These are phyloP conservation scores for Actenoides hombroni DNA, from an alignment of 2,113 vertebrate genomes.

Conservation along the genomic window DNA sequence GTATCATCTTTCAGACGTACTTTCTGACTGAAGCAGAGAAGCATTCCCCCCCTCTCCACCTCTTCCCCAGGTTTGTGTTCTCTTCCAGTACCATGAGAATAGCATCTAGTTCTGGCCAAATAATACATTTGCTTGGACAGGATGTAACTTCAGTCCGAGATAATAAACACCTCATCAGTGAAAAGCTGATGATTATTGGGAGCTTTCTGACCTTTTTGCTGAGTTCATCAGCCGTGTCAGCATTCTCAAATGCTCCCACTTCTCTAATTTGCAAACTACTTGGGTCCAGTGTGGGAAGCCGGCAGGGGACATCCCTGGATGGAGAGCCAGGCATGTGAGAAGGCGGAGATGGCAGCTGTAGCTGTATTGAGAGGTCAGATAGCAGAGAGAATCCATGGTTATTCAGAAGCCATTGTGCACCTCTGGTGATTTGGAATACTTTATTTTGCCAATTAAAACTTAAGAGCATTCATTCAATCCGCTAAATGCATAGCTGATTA, in stretches of 20 bases:
- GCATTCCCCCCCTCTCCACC: neutral
- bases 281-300: neutral
- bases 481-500: neutral
- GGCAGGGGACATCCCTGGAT: neutral
- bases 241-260: slow-evolving; percentile 13
- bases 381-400: neutral
- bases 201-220: slow-evolving; percentile 51
- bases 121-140: neutral
- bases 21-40: neutral
- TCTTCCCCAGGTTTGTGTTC: neutral
- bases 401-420: neutral
- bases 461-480: neutral
- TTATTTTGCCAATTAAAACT: neutral
- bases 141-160: neutral
- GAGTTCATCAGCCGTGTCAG: neutral
- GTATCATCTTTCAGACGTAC: neutral
- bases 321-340: neutral
- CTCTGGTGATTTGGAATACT: neutral
- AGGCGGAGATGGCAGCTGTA: neutral
- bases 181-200: slow-evolving; percentile 39
- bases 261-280: slow-evolving; percentile 26
- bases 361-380: neutral
- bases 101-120: neutral
- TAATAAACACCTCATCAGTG: slow-evolving; percentile 54
- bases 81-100: neutral